Conservation (phyloP, 1,140 invertebrate species). For the Drosophila teissieri region DNA sequence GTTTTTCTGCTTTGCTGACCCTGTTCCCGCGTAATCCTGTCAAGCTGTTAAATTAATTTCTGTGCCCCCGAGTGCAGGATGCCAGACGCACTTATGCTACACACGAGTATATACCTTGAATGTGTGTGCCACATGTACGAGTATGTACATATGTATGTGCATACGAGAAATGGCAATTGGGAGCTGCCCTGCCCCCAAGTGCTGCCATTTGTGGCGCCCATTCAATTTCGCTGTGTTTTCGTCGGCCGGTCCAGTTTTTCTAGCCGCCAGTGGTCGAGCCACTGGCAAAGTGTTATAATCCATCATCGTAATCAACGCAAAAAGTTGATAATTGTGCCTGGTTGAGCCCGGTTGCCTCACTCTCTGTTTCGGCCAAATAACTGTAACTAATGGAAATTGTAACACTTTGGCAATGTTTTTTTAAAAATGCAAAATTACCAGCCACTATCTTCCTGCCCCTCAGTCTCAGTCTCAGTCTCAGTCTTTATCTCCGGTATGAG, state of each 20-base stretch:
- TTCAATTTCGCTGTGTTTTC: conserved; percentile 22
- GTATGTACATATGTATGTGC: not conserved
- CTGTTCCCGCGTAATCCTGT: conserved; percentile 66
- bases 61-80: conserved; percentile 44
- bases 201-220: conserved; percentile 26
- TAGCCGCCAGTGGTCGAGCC: conserved; percentile 34
- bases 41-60: conserved; percentile 82
- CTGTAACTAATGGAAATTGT: conserved; percentile 82
- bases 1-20: conserved; percentile 33
- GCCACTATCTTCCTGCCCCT: conserved; percentile 9
- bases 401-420: conserved; percentile 74
- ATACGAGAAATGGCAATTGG: conserved; percentile 32
- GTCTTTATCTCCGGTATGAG: conserved; percentile 49
- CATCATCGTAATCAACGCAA: conserved; percentile 79
- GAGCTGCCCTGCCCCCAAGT: conserved; percentile 43
- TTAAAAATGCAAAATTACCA: conserved; percentile 61
- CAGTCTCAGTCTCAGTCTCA: not conserved
- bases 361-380: conserved; percentile 65
- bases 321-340: conserved; percentile 62
- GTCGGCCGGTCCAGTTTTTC: conserved; percentile 44
- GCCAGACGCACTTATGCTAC: conserved; percentile 26
- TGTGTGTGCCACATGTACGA: not conserved
- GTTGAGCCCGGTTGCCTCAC: conserved; percentile 39
- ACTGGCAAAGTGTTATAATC: conserved; percentile 78
- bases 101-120: not conserved